Percentiles rank a stretch among this genome's conserved stretches.
Evolutionary conservation across 2,113 vertebrate species (phyloP).

Genomic region (Xiphias gladius): DNA sequence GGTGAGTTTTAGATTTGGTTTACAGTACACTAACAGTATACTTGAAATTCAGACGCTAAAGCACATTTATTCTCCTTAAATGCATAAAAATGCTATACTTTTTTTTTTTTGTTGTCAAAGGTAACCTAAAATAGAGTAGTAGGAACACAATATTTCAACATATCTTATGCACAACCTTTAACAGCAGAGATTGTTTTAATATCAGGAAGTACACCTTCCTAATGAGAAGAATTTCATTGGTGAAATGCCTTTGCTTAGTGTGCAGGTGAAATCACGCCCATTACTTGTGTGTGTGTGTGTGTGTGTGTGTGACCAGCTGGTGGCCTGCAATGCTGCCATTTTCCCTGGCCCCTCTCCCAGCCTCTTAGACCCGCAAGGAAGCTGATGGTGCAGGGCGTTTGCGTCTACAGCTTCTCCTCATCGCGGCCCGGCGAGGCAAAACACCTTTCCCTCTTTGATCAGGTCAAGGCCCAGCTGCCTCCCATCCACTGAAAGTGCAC

Average conservation of each 20-base stretch:
- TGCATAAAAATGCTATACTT: too few relatives aligned
- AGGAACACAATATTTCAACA: too few relatives aligned
- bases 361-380: slow-evolving; percentile 39
- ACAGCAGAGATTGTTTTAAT: background rate
- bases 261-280: slow-evolving; percentile 64
- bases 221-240: slow-evolving; percentile 54
- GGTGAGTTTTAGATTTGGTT: too few relatives aligned
- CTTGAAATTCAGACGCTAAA: too few relatives aligned
- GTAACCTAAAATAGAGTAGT: too few relatives aligned
- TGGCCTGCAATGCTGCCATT: slow-evolving; percentile 45
- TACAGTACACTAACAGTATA: too few relatives aligned
- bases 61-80: too few relatives aligned
- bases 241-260: slow-evolving; percentile 49
- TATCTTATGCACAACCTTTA: background rate
- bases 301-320: slow-evolving; percentile 65
- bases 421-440: slow-evolving; percentile 48
- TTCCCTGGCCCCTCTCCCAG: slow-evolving; percentile 58
- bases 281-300: background rate
- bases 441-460: slow-evolving; percentile 49
- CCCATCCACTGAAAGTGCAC: slow-evolving; percentile 28
- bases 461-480: slow-evolving; percentile 54
- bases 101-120: too few relatives aligned
- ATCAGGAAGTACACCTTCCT: slow-evolving; percentile 19
- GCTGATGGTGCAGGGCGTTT: background rate
- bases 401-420: slow-evolving; percentile 27